These are phyloP conservation scores for Cyclura pinguis DNA, from an alignment of 2,797 vertebrate species.

Conservation along the genomic window DNA sequence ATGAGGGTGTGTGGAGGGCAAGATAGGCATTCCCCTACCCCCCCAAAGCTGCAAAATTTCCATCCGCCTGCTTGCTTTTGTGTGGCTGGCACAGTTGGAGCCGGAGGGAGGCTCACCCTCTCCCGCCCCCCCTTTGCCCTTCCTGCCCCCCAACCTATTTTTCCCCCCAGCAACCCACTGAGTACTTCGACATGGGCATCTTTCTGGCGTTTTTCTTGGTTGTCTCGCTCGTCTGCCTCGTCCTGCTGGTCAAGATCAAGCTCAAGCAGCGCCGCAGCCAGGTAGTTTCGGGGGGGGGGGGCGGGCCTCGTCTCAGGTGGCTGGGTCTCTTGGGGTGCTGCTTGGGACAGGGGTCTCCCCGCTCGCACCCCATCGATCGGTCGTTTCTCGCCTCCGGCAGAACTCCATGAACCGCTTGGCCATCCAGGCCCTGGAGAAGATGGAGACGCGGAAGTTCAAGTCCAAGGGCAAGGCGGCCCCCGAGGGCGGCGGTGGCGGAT, in stretches of 20 bases:
- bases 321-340: too few species aligned
- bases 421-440: slow-evolving; percentile 97
- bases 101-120: slow-evolving; percentile 26
- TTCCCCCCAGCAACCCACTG: slow-evolving; percentile 90
- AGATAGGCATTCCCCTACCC: too few species aligned
- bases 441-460: slow-evolving; percentile 98
- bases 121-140: slow-evolving; percentile 23
- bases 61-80: too few species aligned
- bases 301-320: too few species aligned
- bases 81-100: too few species aligned
- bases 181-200: slow-evolving; percentile 99
- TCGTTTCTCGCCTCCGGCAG: slow-evolving; percentile 71
- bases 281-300: slow-evolving; percentile 79
- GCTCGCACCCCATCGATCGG: too few species aligned
- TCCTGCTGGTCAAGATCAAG: slow-evolving; percentile 99
- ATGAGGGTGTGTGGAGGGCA: too few species aligned
- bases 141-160: background rate
- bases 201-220: slow-evolving; percentile 98
- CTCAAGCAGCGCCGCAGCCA: slow-evolving; percentile 97
- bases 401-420: slow-evolving; percentile 99
- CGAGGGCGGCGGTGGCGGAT: slow-evolving; percentile 88
- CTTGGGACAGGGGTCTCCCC: too few species aligned
- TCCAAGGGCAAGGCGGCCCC: slow-evolving; percentile 92
- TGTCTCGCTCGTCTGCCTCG: slow-evolving; percentile 96
- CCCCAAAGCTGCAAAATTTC: background rate